Evolutionary conservation across 2,888 invertebrate species (phyloP).

Genomic region (Drosophila parthenogenetica): DNA sequence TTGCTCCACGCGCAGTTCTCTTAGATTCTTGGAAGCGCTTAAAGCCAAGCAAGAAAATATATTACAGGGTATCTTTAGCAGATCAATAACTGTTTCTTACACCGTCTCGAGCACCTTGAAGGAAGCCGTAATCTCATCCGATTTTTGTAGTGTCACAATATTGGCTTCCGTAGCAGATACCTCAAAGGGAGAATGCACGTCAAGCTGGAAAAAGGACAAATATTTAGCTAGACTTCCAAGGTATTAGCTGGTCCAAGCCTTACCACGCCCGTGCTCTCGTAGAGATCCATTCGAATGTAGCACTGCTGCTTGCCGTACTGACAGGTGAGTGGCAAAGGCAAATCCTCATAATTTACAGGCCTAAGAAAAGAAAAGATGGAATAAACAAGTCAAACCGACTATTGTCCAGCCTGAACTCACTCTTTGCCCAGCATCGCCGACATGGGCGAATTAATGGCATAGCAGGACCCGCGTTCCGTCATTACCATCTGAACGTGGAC

Average conservation of each 20-base stretch:
- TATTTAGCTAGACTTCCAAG: background rate
- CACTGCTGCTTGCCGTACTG: slow-evolving; percentile 83
- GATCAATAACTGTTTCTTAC: slow-evolving; percentile 65
- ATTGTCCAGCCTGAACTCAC: slow-evolving; percentile 49
- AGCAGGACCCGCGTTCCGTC: slow-evolving; percentile 89
- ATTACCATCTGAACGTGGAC: slow-evolving; percentile 85
- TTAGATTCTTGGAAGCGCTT: slow-evolving; percentile 82
- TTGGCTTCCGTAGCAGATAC: slow-evolving; percentile 79
- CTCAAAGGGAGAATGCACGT: slow-evolving; percentile 84
- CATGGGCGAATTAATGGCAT: slow-evolving; percentile 87
- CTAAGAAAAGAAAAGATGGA: slow-evolving; percentile 37
- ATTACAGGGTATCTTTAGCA: too few species aligned
- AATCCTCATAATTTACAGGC: slow-evolving; percentile 51
- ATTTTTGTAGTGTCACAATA: slow-evolving; percentile 77
- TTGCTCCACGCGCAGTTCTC: slow-evolving; percentile 85
- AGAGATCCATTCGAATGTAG: slow-evolving; percentile 83
- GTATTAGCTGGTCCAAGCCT: slow-evolving; percentile 5
- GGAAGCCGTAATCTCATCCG: slow-evolving; percentile 82
- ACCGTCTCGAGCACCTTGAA: slow-evolving; percentile 83
- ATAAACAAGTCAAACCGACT: background rate
- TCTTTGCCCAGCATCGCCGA: slow-evolving; percentile 69
- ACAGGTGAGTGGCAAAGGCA: slow-evolving; percentile 72
- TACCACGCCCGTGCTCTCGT: slow-evolving; percentile 82
- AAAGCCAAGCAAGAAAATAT: background rate
- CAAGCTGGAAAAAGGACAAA: slow-evolving; percentile 63